These are phyloP conservation scores for Forbesichthys agassizii DNA, from an alignment of 2,113 vertebrate species.

Conservation along the genomic window DNA sequence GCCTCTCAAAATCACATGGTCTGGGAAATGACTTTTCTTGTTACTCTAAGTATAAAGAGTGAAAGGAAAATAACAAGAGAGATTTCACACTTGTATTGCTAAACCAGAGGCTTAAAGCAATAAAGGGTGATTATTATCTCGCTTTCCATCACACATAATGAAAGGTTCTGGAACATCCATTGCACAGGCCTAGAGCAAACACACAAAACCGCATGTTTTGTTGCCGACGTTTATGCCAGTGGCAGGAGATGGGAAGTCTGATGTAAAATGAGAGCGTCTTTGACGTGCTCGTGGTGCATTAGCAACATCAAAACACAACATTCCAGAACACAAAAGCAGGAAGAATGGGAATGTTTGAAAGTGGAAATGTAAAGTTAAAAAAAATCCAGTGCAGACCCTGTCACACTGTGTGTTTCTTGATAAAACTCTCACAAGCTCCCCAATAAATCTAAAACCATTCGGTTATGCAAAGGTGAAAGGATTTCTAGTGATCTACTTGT, in stretches of 20 bases:
- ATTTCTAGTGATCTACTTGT: not conserved
- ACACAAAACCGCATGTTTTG: not conserved
- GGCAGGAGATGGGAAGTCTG: conserved; percentile 11
- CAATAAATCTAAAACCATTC: conserved; percentile 4
- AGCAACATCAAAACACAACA: conserved; percentile 47
- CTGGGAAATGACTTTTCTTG: conserved; percentile 31
- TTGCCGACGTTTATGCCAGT: not conserved
- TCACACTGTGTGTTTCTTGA: not conserved
- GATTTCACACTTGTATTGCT: not conserved
- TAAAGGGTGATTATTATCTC: conserved; percentile 4
- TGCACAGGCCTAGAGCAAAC: not conserved
- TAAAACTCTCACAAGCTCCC: conserved; percentile 6
- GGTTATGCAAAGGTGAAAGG: conserved; percentile 1
- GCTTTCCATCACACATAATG: conserved; percentile 8
- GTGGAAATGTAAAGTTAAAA: no score
- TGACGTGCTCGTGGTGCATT: conserved; percentile 21
- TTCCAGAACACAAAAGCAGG: conserved; percentile 74
- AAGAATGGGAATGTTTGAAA: conserved; percentile 56
- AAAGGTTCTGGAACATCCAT: not conserved
- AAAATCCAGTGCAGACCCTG: no score
- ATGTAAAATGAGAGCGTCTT: conserved; percentile 18
- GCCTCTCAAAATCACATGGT: conserved; percentile 17
- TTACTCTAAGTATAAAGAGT: conserved; percentile 1
- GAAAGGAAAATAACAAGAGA: conserved; percentile 5
- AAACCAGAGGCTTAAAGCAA: conserved; percentile 8